Percentiles rank a stretch among this genome's conserved stretches.
Conservation (phyloP, 1,140 invertebrate species). For the Bombyx mori region DNA sequence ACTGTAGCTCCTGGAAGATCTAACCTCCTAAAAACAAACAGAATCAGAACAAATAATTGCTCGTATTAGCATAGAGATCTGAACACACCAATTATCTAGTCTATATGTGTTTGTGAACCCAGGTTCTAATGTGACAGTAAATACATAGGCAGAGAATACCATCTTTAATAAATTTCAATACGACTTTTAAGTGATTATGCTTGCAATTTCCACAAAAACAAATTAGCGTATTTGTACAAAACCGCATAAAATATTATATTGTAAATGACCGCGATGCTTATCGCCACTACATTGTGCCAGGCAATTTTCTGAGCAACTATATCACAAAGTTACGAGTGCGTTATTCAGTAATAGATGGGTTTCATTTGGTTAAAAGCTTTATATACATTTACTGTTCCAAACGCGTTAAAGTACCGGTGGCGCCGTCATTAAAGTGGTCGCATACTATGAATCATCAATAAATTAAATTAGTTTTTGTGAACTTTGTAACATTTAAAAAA, state of each 20-base stretch:
- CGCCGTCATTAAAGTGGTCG: conserved; percentile 44
- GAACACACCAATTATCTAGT: no score
- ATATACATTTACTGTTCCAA: conserved; percentile 44
- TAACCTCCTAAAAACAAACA: no score
- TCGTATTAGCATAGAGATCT: no score
- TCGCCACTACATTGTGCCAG: conserved; percentile 46
- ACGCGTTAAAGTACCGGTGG: conserved; percentile 36
- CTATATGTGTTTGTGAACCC: no score
- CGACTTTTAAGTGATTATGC: no score
- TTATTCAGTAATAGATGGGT: conserved; percentile 61
- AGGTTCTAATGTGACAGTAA: no score
- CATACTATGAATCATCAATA: neutral
- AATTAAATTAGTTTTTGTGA: no score
- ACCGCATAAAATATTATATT: conserved; percentile 42
- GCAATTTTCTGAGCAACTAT: conserved; percentile 53
- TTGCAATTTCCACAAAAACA: conserved; percentile 17
- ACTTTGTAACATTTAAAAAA: no score
- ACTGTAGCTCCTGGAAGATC: no score
- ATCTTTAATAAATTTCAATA: no score
- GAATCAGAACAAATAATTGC: no score
- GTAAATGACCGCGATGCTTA: conserved; percentile 30
- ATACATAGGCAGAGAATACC: no score
- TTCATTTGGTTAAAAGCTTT: conserved; percentile 67
- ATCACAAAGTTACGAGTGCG: conserved; percentile 52
- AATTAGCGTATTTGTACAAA: conserved; percentile 31